A percentile compares a stretch with the other conserved stretches of the same genome.
phyloP scores from a whole-genome alignment of 1,140 invertebrate species.

The Neelides sp. region DNA sequence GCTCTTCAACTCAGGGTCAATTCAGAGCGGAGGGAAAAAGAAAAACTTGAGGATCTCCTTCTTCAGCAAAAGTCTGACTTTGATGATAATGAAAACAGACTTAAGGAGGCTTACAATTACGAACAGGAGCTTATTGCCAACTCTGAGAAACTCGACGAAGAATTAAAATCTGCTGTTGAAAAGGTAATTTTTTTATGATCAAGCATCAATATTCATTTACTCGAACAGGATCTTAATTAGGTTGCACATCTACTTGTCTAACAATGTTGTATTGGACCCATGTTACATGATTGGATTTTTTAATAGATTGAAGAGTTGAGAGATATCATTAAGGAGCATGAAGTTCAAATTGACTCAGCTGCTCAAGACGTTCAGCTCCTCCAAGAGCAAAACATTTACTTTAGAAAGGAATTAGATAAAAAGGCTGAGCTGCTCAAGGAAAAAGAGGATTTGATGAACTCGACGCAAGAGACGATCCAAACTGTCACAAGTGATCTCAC shows the following conservation, averaged over 20 bases:
- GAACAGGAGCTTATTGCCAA: slow-evolving; percentile 38
- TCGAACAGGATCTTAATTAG: too few species aligned
- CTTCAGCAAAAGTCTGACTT: slow-evolving; percentile 45
- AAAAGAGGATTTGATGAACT: slow-evolving; percentile 33
- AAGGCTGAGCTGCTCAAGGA: slow-evolving; percentile 43
- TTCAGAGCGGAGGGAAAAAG: slow-evolving; percentile 48
- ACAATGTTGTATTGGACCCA: not conserved
- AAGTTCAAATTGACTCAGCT: slow-evolving; percentile 54
- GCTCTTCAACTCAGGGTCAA: slow-evolving; percentile 37
- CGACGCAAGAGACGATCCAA: slow-evolving; percentile 8
- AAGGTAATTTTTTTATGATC: slow-evolving; percentile 40
- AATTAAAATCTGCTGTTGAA: slow-evolving; percentile 53
- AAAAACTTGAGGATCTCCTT: slow-evolving; percentile 51
- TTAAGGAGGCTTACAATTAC: slow-evolving; percentile 45
- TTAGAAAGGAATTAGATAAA: slow-evolving; percentile 44
- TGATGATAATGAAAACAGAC: slow-evolving; percentile 48
- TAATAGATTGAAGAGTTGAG: slow-evolving; percentile 47
- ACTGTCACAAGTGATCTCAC: slow-evolving; percentile 11
- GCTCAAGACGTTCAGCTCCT: slow-evolving; percentile 39
- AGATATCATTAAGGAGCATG: slow-evolving; percentile 61
- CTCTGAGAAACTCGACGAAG: slow-evolving; percentile 39
- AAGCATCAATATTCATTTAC: too few species aligned
- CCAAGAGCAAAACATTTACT: slow-evolving; percentile 39
- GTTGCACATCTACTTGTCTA: not conserved
- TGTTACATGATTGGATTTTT: not conserved